A percentile compares a stretch with the other conserved stretches of the same genome.
Evolutionary conservation across 1,140 invertebrate genomes (phyloP).

Genomic region (Ceratina japonica): DNA sequence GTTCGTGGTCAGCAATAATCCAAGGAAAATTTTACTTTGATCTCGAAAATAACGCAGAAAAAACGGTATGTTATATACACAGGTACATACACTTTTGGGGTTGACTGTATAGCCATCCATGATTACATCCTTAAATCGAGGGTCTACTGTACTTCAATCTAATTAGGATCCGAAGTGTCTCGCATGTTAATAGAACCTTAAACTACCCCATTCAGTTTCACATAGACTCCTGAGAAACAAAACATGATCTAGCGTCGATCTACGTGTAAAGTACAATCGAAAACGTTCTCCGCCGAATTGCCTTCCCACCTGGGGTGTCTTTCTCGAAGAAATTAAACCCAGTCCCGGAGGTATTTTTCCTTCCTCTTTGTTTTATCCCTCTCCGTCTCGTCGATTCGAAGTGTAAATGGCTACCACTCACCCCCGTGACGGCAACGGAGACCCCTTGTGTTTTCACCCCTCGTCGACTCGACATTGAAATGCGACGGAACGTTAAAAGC

Average conservation of each 20-base stretch:
- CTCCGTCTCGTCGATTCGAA: conserved; percentile 18
- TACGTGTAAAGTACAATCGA: neutral
- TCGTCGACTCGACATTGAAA: conserved; percentile 45
- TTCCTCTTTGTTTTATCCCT: too few relatives aligned
- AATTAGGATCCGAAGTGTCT: too few relatives aligned
- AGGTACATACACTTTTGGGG: too few relatives aligned
- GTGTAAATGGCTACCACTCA: conserved; percentile 45
- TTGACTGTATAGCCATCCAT: too few relatives aligned
- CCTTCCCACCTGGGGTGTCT: neutral
- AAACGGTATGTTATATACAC: too few relatives aligned
- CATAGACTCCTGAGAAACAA: neutral
- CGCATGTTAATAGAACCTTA: too few relatives aligned
- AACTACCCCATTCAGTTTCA: too few relatives aligned
- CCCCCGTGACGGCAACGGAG: neutral
- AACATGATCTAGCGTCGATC: neutral
- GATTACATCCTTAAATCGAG: too few relatives aligned
- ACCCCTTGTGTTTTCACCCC: conserved; percentile 23
- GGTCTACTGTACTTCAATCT: too few relatives aligned
- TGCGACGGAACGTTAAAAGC: conserved; percentile 48
- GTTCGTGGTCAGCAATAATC: too few relatives aligned
- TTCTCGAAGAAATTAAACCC: conserved; percentile 7
- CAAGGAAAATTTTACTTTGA: too few relatives aligned
- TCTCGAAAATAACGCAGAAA: too few relatives aligned
- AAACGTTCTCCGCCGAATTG: neutral
- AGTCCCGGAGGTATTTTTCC: neutral